These are phyloP conservation scores for Calidris pugnax DNA, from an alignment of 2,113 vertebrate genomes.

Conservation along the genomic window DNA sequence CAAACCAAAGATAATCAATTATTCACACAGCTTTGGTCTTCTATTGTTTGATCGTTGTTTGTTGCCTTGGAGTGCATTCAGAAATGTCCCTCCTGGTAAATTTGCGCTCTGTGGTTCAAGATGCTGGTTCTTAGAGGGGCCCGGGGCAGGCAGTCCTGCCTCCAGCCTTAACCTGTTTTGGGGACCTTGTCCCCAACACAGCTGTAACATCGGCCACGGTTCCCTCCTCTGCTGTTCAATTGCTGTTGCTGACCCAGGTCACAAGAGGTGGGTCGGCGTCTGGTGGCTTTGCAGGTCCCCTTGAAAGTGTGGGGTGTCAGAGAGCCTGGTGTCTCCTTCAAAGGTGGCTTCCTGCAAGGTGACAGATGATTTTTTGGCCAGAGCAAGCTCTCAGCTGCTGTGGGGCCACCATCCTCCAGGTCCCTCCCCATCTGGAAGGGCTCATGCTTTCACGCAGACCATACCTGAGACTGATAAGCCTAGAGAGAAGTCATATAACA, in stretches of 20 bases:
- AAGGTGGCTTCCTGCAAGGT: neutral
- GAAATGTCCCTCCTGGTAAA: conserved; percentile 16
- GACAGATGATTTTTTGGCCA: neutral
- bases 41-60: conserved; percentile 18
- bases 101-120: neutral
- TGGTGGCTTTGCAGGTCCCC: neutral
- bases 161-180: neutral
- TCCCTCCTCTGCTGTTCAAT: neutral
- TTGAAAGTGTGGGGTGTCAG: neutral
- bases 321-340: neutral
- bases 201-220: neutral
- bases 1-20: conserved; percentile 60
- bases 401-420: neutral
- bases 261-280: accelerated
- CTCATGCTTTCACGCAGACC: neutral
- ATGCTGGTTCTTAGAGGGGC: neutral
- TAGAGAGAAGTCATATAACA: neutral
- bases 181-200: neutral
- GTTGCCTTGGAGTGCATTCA: neutral
- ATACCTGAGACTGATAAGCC: neutral
- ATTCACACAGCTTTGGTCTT: conserved; percentile 40
- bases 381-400: neutral
- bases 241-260: neutral
- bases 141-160: neutral
- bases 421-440: neutral